Evolutionary conservation across 2,797 vertebrate genomes (phyloP).

Genomic region (Sebastes paucispinis): DNA sequence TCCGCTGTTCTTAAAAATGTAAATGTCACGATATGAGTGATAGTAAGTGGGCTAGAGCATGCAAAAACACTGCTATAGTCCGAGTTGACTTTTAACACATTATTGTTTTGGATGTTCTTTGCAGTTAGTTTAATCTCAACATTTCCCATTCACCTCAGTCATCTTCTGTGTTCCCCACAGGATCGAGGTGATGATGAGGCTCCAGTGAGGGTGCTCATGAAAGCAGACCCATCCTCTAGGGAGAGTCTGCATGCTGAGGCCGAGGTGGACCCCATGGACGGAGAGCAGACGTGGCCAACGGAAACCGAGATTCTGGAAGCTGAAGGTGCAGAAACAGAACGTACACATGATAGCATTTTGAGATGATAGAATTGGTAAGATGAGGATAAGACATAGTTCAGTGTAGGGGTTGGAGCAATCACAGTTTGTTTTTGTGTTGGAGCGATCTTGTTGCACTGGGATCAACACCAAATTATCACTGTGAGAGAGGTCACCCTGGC

Average conservation of each 20-base stretch:
- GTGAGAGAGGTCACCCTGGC: not conserved
- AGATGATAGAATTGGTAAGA: not conserved
- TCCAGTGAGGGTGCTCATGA: conserved; percentile 89
- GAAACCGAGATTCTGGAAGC: conserved; percentile 92
- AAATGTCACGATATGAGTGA: not conserved
- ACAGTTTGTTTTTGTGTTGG: not conserved
- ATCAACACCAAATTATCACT: not conserved
- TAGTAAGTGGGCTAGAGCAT: not conserved
- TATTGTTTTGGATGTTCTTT: rapidly evolving
- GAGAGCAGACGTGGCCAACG: conserved; percentile 98
- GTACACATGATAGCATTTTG: not conserved
- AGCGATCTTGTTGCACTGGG: rapidly evolving
- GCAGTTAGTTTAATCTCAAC: not conserved
- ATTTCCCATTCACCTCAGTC: not conserved
- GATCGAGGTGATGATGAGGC: conserved; percentile 77
- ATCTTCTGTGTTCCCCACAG: conserved; percentile 65
- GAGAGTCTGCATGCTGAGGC: conserved; percentile 90
- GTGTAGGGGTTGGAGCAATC: rapidly evolving
- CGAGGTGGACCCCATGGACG: conserved; percentile 95
- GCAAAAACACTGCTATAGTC: not conserved
- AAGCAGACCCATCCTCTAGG: conserved; percentile 84
- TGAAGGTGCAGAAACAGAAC: conserved; percentile 81
- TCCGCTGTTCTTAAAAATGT: not conserved
- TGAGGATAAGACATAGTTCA: not conserved
- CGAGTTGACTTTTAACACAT: not conserved